Evolutionary conservation across 2,797 vertebrate species (phyloP).

Genomic region (Spea hammondii): DNA sequence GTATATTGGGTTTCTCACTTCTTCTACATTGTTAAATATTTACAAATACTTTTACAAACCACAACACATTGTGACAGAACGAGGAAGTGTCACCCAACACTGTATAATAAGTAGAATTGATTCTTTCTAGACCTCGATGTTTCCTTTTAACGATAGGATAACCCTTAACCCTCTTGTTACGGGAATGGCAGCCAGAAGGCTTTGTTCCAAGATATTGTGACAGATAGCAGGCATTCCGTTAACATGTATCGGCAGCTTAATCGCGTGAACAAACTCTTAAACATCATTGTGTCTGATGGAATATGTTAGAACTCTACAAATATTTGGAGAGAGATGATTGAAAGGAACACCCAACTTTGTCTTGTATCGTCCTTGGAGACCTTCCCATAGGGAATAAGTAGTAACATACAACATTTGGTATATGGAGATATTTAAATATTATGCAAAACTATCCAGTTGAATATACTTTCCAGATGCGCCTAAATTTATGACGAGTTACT

Average conservation of each 20-base stretch:
- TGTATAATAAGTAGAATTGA: background rate
- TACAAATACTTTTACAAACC: background rate
- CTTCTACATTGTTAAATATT: slow-evolving; percentile 1
- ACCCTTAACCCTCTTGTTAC: slow-evolving; percentile 1
- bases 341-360: no score
- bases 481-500: no score
- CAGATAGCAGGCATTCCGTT: background rate
- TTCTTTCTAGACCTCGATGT: background rate
- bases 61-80: background rate
- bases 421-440: no score
- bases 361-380: no score
- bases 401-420: no score
- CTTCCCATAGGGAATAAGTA: no score
- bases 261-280: background rate
- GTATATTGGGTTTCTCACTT: background rate
- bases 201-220: background rate
- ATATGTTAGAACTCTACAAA: no score
- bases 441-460: no score
- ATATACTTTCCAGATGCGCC: no score
- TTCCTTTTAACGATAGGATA: background rate
- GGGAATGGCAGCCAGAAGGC: background rate
- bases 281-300: no score
- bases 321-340: no score
- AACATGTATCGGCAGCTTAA: background rate
- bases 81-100: background rate